Evolutionary conservation across 2,888 invertebrate genomes (phyloP), one percentile per base, ranked within the genome.

Genomic region (Lithophane semibrunnea): DNA sequence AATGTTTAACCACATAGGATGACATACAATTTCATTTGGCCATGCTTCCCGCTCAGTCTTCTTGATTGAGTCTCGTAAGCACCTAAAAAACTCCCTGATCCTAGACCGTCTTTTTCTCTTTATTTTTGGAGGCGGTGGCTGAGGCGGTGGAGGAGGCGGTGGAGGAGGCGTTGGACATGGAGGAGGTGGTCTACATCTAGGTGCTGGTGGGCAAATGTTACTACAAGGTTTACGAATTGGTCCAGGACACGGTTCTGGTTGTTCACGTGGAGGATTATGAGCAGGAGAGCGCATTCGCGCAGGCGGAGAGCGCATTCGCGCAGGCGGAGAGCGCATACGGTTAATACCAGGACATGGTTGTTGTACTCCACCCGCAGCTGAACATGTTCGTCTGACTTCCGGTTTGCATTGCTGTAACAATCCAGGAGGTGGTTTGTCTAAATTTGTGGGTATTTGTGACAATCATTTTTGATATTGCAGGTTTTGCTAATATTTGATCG

Each of bases 391-490:
- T 52, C 37, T n/a, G 63, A 64, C 29, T 44, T 29, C 56, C 47
- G 75, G 9, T 44, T 66, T 37, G 56, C 37, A 3, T 52, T 9
- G 82, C 84, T 84, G 84, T 73, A 84, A 82, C 79, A 79, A 84
- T 73, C 54, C 77, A 83, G 69, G 52, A 69, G 71, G 67, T 56
- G 58, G 66, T 72, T 80, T 80, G 68, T 80, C 56, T 75, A 63
- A 37, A 60, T 42, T 49, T 76, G 16, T 75, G 24, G 24, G 44
- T 24, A n/a, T 54, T 75, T 29, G 24, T 65, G 64, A 42, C 13
- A 13, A 24, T 44, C 1, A 10, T 37, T 65, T 68, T 79, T 52
- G 54, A 54, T 58, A n/a, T 54, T 16, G 69, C 4, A n/a, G n/a
- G n/a, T 65, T 42, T 74, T 60, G 18, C 13, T 74, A 47, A n/a